These are phyloP conservation scores for Myiotriccus ornatus DNA, from an alignment of 2,797 vertebrate species.

Conservation along the genomic window DNA sequence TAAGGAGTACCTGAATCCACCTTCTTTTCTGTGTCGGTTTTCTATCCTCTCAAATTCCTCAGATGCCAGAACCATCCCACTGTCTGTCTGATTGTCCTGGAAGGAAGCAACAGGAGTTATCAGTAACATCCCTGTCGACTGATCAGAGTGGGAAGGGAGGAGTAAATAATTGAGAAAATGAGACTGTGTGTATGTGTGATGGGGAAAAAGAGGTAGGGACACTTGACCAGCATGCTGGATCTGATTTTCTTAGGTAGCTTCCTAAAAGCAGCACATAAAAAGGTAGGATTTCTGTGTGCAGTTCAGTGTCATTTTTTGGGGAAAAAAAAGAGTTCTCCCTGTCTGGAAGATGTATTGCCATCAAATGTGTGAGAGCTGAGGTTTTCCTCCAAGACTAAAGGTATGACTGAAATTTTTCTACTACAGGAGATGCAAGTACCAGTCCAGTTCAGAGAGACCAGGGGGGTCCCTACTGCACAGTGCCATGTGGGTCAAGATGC, in stretches of 20 bases:
- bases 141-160: neutral
- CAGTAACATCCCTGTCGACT: constrained; percentile 26
- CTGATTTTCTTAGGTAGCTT: neutral
- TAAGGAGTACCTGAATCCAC: constrained; percentile 82
- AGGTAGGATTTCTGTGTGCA: neutral
- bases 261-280: neutral
- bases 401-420: neutral
- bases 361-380: neutral
- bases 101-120: constrained; percentile 62
- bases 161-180: constrained; percentile 6
- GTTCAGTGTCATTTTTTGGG: neutral
- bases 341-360: neutral
- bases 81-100: constrained; percentile 99
- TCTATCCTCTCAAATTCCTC: constrained; percentile 96
- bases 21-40: constrained; percentile 83
- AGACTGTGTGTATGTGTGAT: neutral
- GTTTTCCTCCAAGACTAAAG: neutral
- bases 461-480: neutral
- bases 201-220: neutral
- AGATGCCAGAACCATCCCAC: constrained; percentile 97
- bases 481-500: neutral
- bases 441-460: neutral
- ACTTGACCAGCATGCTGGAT: neutral
- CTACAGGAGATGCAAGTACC: neutral
- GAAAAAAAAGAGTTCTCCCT: neutral